Conservation (phyloP, 2,888 invertebrate species). For the Thymelicus sylvestris region DNA sequence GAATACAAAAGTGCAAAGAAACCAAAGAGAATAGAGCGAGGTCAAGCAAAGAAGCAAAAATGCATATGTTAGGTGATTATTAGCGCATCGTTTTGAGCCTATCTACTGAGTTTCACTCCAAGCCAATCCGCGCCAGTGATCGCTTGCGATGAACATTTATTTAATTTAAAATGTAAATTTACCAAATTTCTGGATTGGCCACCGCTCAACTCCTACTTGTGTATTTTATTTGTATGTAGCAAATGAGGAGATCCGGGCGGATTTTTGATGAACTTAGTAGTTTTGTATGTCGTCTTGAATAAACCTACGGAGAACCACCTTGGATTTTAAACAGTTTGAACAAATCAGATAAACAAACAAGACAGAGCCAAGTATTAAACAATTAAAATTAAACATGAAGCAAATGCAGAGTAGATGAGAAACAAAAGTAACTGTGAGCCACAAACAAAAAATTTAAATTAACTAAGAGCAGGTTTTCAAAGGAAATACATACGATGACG, state of each 20-base stretch:
- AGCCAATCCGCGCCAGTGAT: constrained; percentile 61
- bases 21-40: constrained; percentile 38
- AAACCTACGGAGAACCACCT: constrained; percentile 74
- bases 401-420: constrained; percentile 22
- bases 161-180: constrained; percentile 50
- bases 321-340: constrained; percentile 40
- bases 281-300: constrained; percentile 69
- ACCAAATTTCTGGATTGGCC: constrained; percentile 57
- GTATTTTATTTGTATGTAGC: constrained; percentile 80
- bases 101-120: constrained; percentile 61
- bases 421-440: constrained; percentile 19
- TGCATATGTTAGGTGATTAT: constrained; percentile 41
- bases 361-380: constrained; percentile 2
- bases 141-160: constrained; percentile 55
- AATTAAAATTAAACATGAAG: constrained; percentile 28
- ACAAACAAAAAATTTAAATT: background rate
- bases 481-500: background rate
- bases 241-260: constrained; percentile 79
- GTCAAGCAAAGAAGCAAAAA: constrained; percentile 39
- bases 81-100: constrained; percentile 49
- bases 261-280: constrained; percentile 78
- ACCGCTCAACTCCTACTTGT: constrained; percentile 72
- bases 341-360: constrained; percentile 4
- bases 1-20: constrained; percentile 17
- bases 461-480: background rate